Evolutionary conservation across 2,888 invertebrate species (phyloP).

Genomic region (Atethmia centrago): DNA sequence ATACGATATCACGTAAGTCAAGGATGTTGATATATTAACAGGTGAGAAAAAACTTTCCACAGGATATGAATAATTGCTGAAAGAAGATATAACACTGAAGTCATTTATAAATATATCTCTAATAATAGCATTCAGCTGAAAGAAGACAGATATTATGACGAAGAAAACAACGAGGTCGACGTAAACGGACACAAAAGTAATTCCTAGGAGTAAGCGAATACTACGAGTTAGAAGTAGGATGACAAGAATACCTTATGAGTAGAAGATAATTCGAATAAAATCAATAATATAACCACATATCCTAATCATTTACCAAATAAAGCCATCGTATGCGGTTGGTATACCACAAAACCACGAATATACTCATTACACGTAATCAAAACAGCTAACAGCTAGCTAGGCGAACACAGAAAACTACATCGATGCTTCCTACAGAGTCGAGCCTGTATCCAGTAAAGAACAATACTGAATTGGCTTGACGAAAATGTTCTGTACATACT

Average conservation of each 20-base stretch:
- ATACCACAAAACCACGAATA: neutral
- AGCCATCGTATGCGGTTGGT: neutral
- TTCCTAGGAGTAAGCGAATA: conserved; percentile 7
- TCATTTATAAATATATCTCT: conserved; percentile 38
- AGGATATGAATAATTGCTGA: conserved; percentile 41
- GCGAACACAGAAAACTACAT: neutral
- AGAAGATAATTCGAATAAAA: neutral
- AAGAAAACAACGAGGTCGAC: conserved; percentile 32
- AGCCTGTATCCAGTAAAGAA: conserved; percentile 18
- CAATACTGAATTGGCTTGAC: conserved; percentile 19
- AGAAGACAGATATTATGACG: conserved; percentile 38
- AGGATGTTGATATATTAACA: conserved; percentile 54
- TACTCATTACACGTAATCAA: neutral
- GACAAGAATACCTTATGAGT: neutral
- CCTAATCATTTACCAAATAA: neutral
- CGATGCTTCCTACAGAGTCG: neutral
- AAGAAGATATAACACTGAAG: conserved; percentile 48
- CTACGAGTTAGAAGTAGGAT: neutral
- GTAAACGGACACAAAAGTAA: conserved; percentile 2
- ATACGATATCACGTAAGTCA: conserved; percentile 54
- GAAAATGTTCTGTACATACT: conserved; percentile 26
- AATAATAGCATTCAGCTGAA: conserved; percentile 34
- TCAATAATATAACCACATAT: neutral
- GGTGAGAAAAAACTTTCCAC: conserved; percentile 57
- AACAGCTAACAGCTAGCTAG: neutral